Evolutionary conservation across 2,113 vertebrate species (phyloP).

Genomic region (Aegotheles bennettii): DNA sequence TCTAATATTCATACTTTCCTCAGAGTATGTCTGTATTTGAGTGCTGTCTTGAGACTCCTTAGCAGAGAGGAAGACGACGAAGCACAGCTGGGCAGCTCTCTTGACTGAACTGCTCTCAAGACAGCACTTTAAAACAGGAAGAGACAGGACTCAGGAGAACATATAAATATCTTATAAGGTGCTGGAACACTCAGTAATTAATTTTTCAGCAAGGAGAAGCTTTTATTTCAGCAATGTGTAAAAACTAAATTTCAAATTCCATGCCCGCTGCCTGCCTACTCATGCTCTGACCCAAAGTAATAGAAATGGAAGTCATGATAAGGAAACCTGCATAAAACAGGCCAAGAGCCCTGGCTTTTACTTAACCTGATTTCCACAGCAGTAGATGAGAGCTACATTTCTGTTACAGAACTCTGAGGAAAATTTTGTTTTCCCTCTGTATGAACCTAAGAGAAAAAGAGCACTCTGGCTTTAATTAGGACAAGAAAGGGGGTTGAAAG

Average conservation of each 20-base stretch:
- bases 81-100: constrained; percentile 21
- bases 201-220: constrained; percentile 69
- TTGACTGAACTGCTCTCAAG: constrained; percentile 53
- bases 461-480: neutral
- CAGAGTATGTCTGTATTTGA: neutral
- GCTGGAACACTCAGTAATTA: constrained; percentile 66
- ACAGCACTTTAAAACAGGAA: constrained; percentile 46
- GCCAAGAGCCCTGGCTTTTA: neutral
- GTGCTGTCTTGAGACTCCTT: constrained; percentile 30
- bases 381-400: neutral
- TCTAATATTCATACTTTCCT: constrained; percentile 55
- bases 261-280: neutral
- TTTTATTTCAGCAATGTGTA: constrained; percentile 61
- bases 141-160: constrained; percentile 39
- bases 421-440: neutral
- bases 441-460: neutral
- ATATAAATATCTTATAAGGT: constrained; percentile 71
- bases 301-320: neutral
- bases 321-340: neutral
- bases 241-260: constrained; percentile 38
- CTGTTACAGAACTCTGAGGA: neutral
- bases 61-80: constrained; percentile 13
- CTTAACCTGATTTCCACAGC: neutral
- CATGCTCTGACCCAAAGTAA: neutral
- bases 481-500: neutral